phyloP scores from a whole-genome alignment of 2,113 vertebrate genomes.

The Oceanites oceanicus region DNA sequence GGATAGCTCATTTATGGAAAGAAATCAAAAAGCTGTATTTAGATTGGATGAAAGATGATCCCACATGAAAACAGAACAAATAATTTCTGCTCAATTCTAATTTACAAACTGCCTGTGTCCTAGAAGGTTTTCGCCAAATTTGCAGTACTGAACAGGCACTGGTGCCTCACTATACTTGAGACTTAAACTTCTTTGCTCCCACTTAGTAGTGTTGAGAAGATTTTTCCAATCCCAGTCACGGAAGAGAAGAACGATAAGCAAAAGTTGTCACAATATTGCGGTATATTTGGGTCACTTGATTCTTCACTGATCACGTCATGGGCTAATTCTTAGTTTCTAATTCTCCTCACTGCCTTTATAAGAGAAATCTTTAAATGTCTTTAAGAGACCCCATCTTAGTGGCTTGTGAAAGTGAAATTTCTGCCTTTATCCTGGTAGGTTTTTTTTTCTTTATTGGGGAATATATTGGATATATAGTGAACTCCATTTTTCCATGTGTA shows the following conservation, averaged over 20 bases:
- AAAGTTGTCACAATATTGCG: neutral
- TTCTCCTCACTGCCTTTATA: neutral
- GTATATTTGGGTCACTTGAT: neutral
- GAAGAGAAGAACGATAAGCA: neutral
- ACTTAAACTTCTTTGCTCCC: neutral
- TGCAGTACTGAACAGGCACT: neutral
- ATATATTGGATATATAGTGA: slow-evolving; percentile 7
- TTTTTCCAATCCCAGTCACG: neutral
- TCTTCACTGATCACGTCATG: neutral
- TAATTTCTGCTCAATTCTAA: neutral
- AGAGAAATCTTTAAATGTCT: neutral
- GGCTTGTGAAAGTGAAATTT: neutral
- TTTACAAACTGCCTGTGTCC: neutral
- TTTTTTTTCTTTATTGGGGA: neutral
- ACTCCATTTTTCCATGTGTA: neutral
- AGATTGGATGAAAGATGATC: neutral
- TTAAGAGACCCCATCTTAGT: neutral
- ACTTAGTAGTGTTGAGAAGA: neutral
- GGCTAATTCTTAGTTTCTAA: neutral
- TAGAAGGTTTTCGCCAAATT: neutral
- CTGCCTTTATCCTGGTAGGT: neutral
- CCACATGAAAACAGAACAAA: neutral
- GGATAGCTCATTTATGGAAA: neutral
- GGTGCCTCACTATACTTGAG: neutral
- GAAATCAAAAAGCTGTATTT: neutral